phyloP scores from a whole-genome alignment of 2,797 vertebrate species.

The Micrastur ruficollis region DNA sequence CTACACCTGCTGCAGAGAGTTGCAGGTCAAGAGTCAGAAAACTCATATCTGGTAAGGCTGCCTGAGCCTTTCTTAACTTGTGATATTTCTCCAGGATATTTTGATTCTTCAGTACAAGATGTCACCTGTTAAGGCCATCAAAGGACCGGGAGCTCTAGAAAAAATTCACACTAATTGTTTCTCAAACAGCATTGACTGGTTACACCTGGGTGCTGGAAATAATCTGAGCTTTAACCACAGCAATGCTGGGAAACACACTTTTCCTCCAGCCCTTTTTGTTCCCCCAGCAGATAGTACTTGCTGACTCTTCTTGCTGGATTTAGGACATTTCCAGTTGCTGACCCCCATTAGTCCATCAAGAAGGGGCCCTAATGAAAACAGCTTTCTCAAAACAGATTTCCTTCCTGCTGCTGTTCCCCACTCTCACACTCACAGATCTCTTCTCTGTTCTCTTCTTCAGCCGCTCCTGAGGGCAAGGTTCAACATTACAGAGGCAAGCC shows the following conservation, averaged over 20 bases:
- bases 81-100: neutral
- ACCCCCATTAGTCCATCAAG: accelerated
- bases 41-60: neutral
- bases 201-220: neutral
- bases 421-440: neutral
- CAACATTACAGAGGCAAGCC: neutral
- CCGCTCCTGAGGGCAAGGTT: neutral
- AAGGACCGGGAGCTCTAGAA: neutral
- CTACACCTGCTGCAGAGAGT: neutral
- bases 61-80: neutral
- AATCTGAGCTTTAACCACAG: neutral
- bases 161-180: neutral
- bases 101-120: neutral
- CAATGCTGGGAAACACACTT: neutral
- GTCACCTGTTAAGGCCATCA: neutral
- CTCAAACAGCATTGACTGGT: neutral
- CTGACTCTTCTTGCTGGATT: neutral
- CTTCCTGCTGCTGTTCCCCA: neutral
- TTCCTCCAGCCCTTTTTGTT: neutral
- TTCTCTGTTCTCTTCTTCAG: neutral
- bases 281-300: neutral
- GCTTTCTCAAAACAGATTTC: neutral
- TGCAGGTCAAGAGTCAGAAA: neutral
- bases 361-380: neutral
- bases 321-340: neutral